Evolutionary conservation across 2,888 invertebrate species (phyloP), one percentile per base, ranked within the genome.

Genomic region (Esperia sulphurella): DNA sequence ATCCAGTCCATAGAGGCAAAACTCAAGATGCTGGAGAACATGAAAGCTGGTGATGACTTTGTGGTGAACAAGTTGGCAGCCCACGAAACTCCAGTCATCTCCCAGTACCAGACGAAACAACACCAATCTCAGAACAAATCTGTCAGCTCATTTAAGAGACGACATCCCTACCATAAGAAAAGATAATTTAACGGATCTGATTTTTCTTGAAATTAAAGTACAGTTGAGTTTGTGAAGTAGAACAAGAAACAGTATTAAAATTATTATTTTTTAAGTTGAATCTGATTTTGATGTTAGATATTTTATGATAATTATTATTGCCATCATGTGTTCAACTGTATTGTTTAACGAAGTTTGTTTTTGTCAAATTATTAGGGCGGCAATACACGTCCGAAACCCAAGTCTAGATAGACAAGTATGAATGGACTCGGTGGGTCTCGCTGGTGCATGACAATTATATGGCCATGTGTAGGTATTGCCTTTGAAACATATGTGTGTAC

Each of bases 1-100:
- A 97, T 97, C 58, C 95, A 95, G 70, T 96, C 96, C 0, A 97
- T 97, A 51, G 96, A 97, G 75, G 95, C 95, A 0, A 97, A 97
- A 78, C 83, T 97, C 0, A 95, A 95, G 68, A 85, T 94, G 75
- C 94, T 97, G 92, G 94, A 95, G 61, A 92, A 91, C 54, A 91
- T 91, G 72, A 90, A 92, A 59, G 90, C 91, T 0, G 91, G 92
- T 41, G 94, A 94, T 56, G 95, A 95, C 68, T 92, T 96, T 61
- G 93, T 94, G 49, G 90, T 95, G 5, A 95, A 95, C 69, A 94
- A 94, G 67, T 88, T 94, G 3, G 90, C 92, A 9, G 91, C 92
- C 0, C 79, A 91, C 28, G 94, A 94, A 65, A 83, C 92, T 10
- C 93, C 95, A 0, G 73, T 95, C 29, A 92, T 95, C 43, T 88